These are phyloP conservation scores for Forbesichthys agassizii DNA, from an alignment of 2,113 vertebrate genomes.

Conservation along the genomic window DNA sequence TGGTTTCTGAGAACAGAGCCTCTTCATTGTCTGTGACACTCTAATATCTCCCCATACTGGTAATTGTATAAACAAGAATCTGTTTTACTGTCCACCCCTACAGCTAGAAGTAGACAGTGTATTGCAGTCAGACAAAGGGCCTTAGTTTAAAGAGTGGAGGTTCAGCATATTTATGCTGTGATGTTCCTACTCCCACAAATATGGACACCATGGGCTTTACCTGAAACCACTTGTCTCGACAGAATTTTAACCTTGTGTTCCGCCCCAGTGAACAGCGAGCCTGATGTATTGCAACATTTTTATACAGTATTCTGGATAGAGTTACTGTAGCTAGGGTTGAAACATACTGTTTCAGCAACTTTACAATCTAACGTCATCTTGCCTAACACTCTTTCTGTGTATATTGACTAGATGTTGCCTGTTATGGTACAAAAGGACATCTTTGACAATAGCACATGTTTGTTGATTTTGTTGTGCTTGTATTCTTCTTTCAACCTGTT, in stretches of 20 bases:
- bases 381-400: background rate
- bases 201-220: slow-evolving; percentile 39
- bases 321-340: background rate
- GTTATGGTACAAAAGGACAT: too few relatives aligned
- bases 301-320: background rate
- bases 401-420: too few relatives aligned
- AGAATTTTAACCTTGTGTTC: background rate
- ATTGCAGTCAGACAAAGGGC: slow-evolving; percentile 64
- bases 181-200: slow-evolving; percentile 59
- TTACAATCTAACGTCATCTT: background rate
- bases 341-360: slow-evolving; percentile 1
- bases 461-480: background rate
- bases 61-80: slow-evolving; percentile 80
- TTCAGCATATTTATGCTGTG: slow-evolving; percentile 63
- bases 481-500: slow-evolving; percentile 26
- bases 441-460: background rate
- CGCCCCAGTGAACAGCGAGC: slow-evolving; percentile 5
- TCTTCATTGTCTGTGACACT: slow-evolving; percentile 62
- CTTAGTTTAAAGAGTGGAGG: slow-evolving; percentile 61
- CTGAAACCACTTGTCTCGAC: slow-evolving; percentile 54
- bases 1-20: slow-evolving; percentile 63
- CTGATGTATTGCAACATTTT: background rate
- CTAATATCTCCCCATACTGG: slow-evolving; percentile 54
- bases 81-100: slow-evolving; percentile 63
- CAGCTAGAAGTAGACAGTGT: slow-evolving; percentile 40